These are phyloP conservation scores for Trichoplusia ni DNA, from an alignment of 1,140 invertebrate genomes.

Conservation along the genomic window DNA sequence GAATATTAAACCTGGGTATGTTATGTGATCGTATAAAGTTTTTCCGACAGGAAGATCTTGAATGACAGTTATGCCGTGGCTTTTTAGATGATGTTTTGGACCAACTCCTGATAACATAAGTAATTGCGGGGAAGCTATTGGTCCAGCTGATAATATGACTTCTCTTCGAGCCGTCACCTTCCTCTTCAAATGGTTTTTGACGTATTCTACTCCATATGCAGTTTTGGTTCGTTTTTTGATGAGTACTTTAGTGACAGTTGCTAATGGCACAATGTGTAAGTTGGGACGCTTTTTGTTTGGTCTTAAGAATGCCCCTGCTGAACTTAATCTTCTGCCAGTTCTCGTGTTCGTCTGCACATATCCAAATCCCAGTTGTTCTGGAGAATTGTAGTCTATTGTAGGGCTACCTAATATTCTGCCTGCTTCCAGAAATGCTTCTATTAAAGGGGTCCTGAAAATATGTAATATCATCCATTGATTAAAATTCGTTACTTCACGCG, in stretches of 20 bases:
- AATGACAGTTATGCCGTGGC: conserved; percentile 76
- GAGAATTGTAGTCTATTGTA: conserved; percentile 69
- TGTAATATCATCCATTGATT: not conserved
- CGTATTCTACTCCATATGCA: conserved; percentile 60
- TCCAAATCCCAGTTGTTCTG: conserved; percentile 74
- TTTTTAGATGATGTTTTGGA: conserved; percentile 65
- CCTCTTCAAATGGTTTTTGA: conserved; percentile 43
- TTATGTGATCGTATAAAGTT: conserved; percentile 86
- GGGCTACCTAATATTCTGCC: conserved; percentile 77
- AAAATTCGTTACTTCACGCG: not conserved
- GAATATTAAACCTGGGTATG: conserved; percentile 55
- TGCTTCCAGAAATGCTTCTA: conserved; percentile 79
- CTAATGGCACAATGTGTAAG: conserved; percentile 82
- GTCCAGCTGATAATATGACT: conserved; percentile 81
- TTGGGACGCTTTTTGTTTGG: conserved; percentile 83
- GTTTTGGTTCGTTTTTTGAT: conserved; percentile 54
- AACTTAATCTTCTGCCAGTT: conserved; percentile 64
- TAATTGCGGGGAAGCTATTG: conserved; percentile 81
- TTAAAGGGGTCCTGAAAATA: conserved; percentile 65
- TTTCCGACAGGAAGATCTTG: conserved; percentile 86
- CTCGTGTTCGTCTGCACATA: conserved; percentile 83
- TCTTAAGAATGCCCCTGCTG: conserved; percentile 81
- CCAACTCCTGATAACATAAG: conserved; percentile 78
- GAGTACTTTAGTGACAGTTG: conserved; percentile 64
- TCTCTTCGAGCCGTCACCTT: conserved; percentile 76